phyloP scores from a whole-genome alignment of 2,797 vertebrate species.

The Hippoglossus hippoglossus region DNA sequence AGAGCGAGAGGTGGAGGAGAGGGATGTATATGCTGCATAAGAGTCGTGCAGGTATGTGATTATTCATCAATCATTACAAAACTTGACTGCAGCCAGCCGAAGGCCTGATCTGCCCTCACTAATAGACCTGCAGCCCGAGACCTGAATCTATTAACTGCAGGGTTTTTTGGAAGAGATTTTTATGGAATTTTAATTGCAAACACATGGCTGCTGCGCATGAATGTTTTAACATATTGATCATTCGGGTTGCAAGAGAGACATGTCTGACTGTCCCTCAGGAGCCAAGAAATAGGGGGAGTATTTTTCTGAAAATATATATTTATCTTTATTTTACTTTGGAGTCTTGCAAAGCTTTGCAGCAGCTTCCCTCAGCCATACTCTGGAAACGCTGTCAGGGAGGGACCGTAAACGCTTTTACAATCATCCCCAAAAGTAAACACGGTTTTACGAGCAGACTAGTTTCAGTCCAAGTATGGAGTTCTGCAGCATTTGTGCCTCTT shows the following conservation, averaged over 20 bases:
- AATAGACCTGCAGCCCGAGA: constrained; percentile 50
- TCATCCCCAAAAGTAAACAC: constrained; percentile 73
- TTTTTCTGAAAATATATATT: constrained; percentile 22
- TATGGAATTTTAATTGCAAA: constrained; percentile 75
- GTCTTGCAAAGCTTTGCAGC: constrained; percentile 31
- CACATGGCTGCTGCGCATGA: constrained; percentile 66
- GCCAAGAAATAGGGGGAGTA: neutral
- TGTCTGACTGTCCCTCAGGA: constrained; percentile 41
- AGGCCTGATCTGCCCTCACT: constrained; percentile 37
- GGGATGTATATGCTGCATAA: constrained; percentile 16
- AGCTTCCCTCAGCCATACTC: constrained; percentile 29
- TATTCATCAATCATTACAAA: constrained; percentile 47
- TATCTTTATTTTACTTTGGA: constrained; percentile 25
- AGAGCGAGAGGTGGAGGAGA: constrained; percentile 1
- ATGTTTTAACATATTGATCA: constrained; percentile 76
- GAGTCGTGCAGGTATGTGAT: constrained; percentile 61
- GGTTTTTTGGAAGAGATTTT: constrained; percentile 47
- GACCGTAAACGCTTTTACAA: constrained; percentile 69
- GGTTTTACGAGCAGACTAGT: constrained; percentile 57
- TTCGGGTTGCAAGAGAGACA: constrained; percentile 18
- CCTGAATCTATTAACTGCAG: constrained; percentile 50
- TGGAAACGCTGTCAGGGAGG: constrained; percentile 44
- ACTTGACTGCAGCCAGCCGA: constrained; percentile 55
- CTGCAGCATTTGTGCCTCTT: constrained; percentile 20
- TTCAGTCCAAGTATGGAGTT: constrained; percentile 60